These are phyloP conservation scores for Chromis chromis DNA, from an alignment of 2,797 vertebrate genomes.

Conservation along the genomic window DNA sequence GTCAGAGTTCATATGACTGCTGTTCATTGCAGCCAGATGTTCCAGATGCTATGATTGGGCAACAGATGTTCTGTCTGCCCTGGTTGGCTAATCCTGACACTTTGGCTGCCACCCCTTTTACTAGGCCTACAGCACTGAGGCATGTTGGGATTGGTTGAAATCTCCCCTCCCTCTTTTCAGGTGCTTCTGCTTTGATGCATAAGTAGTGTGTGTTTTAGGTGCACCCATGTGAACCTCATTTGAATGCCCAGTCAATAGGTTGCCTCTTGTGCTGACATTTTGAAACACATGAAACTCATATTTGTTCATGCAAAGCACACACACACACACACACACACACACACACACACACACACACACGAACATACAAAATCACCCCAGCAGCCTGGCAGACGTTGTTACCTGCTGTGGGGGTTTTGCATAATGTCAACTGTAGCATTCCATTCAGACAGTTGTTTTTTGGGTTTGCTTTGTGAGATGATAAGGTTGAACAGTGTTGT, in stretches of 20 bases:
- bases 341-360: not conserved
- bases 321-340: not conserved
- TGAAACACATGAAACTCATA: slow-evolving; percentile 15
- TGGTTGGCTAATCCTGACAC: slow-evolving; percentile 59
- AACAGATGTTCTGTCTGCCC: slow-evolving; percentile 70
- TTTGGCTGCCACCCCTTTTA: slow-evolving; percentile 43
- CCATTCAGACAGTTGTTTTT: slow-evolving; percentile 29
- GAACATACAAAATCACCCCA: slow-evolving; percentile 5
- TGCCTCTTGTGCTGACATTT: slow-evolving; percentile 17
- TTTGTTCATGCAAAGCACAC: slow-evolving; percentile 36
- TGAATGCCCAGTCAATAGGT: slow-evolving; percentile 16
- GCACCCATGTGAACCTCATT: slow-evolving; percentile 1
- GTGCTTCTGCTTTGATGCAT: slow-evolving; percentile 42
- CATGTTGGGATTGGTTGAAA: slow-evolving; percentile 51
- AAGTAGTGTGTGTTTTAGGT: slow-evolving; percentile 13
- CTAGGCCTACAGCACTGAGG: slow-evolving; percentile 23
- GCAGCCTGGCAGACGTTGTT: slow-evolving; percentile 19
- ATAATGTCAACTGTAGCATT: slow-evolving; percentile 57
- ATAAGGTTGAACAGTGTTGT: slow-evolving; percentile 14
- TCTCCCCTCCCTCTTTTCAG: slow-evolving; percentile 47
- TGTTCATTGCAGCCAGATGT: slow-evolving; percentile 74
- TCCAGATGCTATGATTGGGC: slow-evolving; percentile 71
- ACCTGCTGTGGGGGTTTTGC: slow-evolving; percentile 50
- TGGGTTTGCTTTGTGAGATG: not conserved
- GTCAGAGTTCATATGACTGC: slow-evolving; percentile 69